Base-by-base conservation (phyloP, 2,113 vertebrate genomes). In the Sinocyclocheilus grahami region DNA sequence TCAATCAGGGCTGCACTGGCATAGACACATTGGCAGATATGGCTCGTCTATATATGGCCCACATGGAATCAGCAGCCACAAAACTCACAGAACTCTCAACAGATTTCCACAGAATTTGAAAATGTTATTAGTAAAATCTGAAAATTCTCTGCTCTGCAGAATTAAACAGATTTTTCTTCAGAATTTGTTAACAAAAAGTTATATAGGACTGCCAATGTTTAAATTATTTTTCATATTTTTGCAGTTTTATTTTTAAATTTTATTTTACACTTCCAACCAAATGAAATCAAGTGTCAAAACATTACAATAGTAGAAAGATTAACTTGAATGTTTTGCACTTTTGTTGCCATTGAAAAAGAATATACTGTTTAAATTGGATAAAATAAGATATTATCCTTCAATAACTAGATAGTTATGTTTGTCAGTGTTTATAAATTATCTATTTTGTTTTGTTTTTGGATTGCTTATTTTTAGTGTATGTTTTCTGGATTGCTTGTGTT, bases 21-120 rank as follows among this genome's bases (percentile, higher is more conserved):
- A 13, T 13, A 37, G 81, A 82, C 27, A 33, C 71, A 53, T 71
- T 8, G 81, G 42, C 46, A 82, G 46, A 82, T 55, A 22, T 71
- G 10, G 24, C 71, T 33, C 7, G 4, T 71, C 46, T 67, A 30
- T 67, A 46, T 48, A 65, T 20, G 37, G 60, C 60, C n/a, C 39
- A 63, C 58, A 63, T 24, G 6, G 6, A 60, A 60, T 39, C 11
- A 8, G 18, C 71, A 74, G 9, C 30, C 2, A 7, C 33, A 72
- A 37, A 71, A 22, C 9, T 42, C 16, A 6, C 16, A 20, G 46
- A 20, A 78, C 33, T 24, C 75, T 53, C 24, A 33, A 20, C 51
- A 14, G 27, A 30, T 53, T 37, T 78, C 24, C 1, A 4, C 9
- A 55, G 10, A 78, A 75, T 75, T 5, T 14, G 11, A 75, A 75